phyloP scores from a whole-genome alignment of 2,888 invertebrate genomes.

The Melanchra persicariae region DNA sequence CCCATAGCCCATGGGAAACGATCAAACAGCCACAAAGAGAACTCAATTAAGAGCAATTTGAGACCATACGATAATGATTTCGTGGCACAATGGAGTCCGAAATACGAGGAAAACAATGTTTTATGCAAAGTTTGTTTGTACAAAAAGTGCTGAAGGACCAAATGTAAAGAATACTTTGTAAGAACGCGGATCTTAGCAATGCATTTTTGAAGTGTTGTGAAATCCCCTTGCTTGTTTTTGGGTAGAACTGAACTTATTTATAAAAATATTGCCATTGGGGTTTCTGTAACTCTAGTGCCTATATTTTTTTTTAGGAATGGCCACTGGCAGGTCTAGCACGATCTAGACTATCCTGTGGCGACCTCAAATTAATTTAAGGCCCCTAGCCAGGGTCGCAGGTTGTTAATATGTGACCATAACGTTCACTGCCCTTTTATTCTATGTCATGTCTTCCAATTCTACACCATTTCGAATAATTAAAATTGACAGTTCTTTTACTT shows the following conservation, averaged over 20 bases:
- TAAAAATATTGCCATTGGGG: background rate
- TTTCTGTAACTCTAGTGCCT: too few species aligned
- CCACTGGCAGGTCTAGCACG: too few species aligned
- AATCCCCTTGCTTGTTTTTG: background rate
- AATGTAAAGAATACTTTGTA: conserved; percentile 6
- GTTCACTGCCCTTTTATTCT: too few species aligned
- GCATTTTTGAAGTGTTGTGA: background rate
- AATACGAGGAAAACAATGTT: conserved; percentile 22
- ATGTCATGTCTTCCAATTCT: too few species aligned
- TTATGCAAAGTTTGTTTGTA: background rate
- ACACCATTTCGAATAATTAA: too few species aligned
- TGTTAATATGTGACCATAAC: too few species aligned
- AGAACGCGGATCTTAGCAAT: background rate
- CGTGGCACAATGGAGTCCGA: conserved; percentile 8
- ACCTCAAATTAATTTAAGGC: too few species aligned
- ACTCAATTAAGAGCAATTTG: conserved; percentile 50
- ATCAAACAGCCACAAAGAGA: conserved; percentile 33
- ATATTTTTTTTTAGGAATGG: too few species aligned
- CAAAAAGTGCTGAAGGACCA: conserved; percentile 3
- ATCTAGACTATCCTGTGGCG: too few species aligned
- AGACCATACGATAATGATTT: conserved; percentile 35
- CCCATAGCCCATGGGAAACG: conserved; percentile 42
- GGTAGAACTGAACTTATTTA: background rate
- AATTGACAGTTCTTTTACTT: too few species aligned
- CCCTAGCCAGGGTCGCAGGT: too few species aligned